Evolutionary conservation across 2,888 invertebrate species (phyloP), one percentile per base, ranked within the genome.

Genomic region (Pollenia labialis): DNA sequence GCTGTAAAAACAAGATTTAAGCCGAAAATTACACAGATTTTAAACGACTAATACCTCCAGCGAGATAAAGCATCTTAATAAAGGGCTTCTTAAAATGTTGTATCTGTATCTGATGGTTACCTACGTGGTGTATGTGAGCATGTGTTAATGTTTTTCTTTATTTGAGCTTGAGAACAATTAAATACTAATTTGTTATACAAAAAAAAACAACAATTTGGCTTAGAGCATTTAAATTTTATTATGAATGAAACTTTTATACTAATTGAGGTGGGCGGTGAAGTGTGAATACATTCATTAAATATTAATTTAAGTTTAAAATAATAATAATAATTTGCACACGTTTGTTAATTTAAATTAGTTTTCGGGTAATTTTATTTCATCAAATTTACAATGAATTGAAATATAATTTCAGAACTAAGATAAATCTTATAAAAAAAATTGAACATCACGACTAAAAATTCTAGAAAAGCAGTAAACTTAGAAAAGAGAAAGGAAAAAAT

Each of bases 1-100:
- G 40, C 71, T 44, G 58, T 64, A 50, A 66, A 68, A 84, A 83
- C 81, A 74, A 62, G 71, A 80, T 83, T 81, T 71, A 58, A 79
- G 52, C 18, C 48, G 14, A 48, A 64, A 69, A 16, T 60, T 56
- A 69, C 58, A 62, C 52, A 32, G 10, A 42, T 48, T 54, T 42
- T 60, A 64, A 64, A 44, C 42, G 50, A 60, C 11, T 75, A 60
- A 74, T 58, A 50, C 40, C 58, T n/a, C 12, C 62, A 46, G 44
- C 54, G 42, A 56, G 32, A 72, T 50, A 58, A 66, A 72, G 44
- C 50, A 72, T 72, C 66, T 84, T 58, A 54, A 66, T 72, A 83
- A 84, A 74, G 66, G 52, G 71, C 11, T 32, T 62, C 44, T 48
- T 7, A 80, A 46, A 52, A 42, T 18, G 1, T 60, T 50, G 16